Conservation (phyloP, 2,113 vertebrate species). For the zebrafish (Danio rerio) region GRCz12tu NC_133176.1:299001-299500, state of each 20-base stretch:
- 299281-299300: neutral
- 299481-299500: too few species aligned
- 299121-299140: too few species aligned
- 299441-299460: too few species aligned
- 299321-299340: too few species aligned
- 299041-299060: neutral
- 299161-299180: neutral
- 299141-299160: neutral
- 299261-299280: neutral
- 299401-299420: too few species aligned
- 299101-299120: neutral
- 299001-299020: neutral
- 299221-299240: conserved; percentile 43
- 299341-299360: too few species aligned
- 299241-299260: conserved; percentile 4
- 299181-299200: conserved; percentile 27
- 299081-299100: neutral
- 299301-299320: too few species aligned
- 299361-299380: too few species aligned
- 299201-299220: conserved; percentile 45
- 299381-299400: too few species aligned
- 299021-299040: neutral
- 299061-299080: too few species aligned
- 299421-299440: too few species aligned
- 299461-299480: too few species aligned